These are phyloP conservation scores for Mus pahari DNA, from an alignment of 2,113 vertebrate species.

Conservation along the genomic window DNA sequence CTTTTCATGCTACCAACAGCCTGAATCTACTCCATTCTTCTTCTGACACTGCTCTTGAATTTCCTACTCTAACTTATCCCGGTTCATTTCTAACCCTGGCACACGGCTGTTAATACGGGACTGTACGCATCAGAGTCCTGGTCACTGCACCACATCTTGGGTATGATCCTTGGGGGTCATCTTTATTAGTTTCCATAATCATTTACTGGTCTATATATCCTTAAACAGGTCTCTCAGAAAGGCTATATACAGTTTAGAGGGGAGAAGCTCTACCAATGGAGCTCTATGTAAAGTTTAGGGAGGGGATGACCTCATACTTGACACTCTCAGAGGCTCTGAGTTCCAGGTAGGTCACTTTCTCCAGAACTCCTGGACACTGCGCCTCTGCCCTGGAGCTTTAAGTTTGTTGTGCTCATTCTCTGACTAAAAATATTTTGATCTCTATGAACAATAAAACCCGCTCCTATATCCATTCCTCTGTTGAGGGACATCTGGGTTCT, in stretches of 20 bases:
- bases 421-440: neutral
- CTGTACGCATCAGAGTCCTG: neutral
- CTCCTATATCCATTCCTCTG: no score
- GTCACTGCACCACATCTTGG: neutral
- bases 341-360: neutral
- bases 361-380: neutral
- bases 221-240: neutral
- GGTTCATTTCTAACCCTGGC: neutral
- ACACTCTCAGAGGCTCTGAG: conserved; percentile 10
- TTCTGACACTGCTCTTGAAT: neutral
- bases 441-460: neutral
- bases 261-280: neutral
- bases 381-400: neutral
- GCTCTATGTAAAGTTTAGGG: neutral
- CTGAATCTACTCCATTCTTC: neutral
- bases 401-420: neutral
- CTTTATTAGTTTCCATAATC: neutral
- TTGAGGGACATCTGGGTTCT: no score
- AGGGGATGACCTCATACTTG: neutral
- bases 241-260: neutral
- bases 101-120: neutral
- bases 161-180: neutral
- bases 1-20: neutral
- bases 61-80: neutral
- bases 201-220: neutral